Conservation (phyloP, 2,113 vertebrate genomes). For the Sprattus sprattus region DNA sequence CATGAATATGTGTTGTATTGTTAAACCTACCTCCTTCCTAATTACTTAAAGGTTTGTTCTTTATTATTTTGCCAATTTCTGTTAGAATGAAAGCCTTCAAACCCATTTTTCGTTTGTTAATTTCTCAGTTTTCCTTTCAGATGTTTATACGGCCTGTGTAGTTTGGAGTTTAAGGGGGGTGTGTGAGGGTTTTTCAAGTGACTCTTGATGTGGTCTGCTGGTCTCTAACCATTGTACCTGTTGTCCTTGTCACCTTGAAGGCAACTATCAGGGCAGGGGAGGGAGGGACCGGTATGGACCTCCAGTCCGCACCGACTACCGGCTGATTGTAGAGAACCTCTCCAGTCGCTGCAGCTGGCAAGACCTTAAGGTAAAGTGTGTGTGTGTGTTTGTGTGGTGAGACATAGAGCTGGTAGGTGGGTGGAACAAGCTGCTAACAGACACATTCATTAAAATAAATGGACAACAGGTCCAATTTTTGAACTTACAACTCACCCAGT, state of each 20-base stretch:
- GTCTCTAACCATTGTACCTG: not conserved
- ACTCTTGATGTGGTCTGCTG: not conserved
- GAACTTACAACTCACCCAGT: no score
- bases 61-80: slow-evolving; percentile 24
- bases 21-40: slow-evolving; percentile 25
- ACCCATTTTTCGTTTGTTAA: slow-evolving; percentile 42
- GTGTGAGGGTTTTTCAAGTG: not conserved
- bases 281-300: slow-evolving; percentile 93
- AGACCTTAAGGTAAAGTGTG: slow-evolving; percentile 85
- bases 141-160: slow-evolving; percentile 52
- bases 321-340: slow-evolving; percentile 97
- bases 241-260: slow-evolving; percentile 83
- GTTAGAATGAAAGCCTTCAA: slow-evolving; percentile 13
- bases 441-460: no score
- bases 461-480: no score
- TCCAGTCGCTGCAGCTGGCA: slow-evolving; percentile 98
- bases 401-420: not conserved
- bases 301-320: slow-evolving; percentile 93
- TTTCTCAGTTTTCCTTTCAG: slow-evolving; percentile 46
- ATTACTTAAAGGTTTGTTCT: slow-evolving; percentile 2
- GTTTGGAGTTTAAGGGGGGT: slow-evolving; percentile 47
- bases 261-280: slow-evolving; percentile 92
- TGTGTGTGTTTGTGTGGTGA: not conserved
- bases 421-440: not conserved
- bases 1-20: not conserved